A percentile compares a stretch with the other conserved stretches of the same genome.
Conservation (phyloP, 2,113 vertebrate genomes). For the Bubo scandiacus region DNA sequence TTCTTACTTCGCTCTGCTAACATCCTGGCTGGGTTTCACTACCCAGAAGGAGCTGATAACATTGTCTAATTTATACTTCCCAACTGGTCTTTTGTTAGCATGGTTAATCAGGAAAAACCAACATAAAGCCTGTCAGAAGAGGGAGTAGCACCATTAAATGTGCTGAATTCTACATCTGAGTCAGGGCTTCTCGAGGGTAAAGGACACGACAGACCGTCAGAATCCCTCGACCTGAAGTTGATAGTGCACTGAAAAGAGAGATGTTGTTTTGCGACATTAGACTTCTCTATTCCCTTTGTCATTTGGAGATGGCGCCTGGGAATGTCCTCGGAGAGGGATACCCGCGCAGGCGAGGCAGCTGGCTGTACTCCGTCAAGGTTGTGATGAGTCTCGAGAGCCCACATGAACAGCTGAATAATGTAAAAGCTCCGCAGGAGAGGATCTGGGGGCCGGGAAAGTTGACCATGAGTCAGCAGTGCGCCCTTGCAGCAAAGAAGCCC, state of each 20-base stretch:
- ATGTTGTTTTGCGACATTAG: not conserved
- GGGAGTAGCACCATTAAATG: not conserved
- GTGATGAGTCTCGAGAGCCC: not conserved
- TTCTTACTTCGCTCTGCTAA: not conserved
- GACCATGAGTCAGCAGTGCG: rapidly evolving
- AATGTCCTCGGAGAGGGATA: not conserved
- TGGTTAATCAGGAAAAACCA: not conserved
- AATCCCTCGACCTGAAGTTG: not conserved
- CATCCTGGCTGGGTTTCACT: not conserved
- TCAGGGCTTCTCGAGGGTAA: not conserved
- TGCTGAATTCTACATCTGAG: not conserved
- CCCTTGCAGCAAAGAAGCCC: not conserved
- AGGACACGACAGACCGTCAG: not conserved
- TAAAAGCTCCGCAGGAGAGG: not conserved
- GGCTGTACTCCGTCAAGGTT: not conserved
- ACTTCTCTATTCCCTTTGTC: not conserved
- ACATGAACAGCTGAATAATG: not conserved
- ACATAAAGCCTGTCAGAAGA: not conserved
- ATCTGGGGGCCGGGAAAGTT: not conserved
- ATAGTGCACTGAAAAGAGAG: not conserved
- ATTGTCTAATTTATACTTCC: not conserved
- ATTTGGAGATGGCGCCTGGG: not conserved
- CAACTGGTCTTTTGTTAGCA: not conserved
- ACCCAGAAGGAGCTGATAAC: not conserved
- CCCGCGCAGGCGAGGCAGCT: not conserved